Conservation (phyloP, 2,113 vertebrate genomes). For the Microtus ochrogaster region DNA sequence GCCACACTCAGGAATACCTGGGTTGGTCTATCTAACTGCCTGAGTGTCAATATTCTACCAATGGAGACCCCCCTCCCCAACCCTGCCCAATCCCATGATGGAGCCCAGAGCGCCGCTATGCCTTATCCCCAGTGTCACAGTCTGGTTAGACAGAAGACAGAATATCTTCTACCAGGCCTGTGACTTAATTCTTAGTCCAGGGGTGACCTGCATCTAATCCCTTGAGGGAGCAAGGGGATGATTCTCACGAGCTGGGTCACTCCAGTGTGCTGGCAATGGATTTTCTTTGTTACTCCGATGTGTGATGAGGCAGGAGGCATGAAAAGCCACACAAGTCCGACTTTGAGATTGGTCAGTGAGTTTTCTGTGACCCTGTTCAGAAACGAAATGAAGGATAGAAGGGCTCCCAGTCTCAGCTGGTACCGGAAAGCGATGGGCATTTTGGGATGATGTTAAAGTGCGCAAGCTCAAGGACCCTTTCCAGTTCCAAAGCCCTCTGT, state of each 20-base stretch:
- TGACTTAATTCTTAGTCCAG: not conserved
- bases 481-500: not conserved
- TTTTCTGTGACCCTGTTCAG: not conserved
- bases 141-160: not conserved
- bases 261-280: accelerated
- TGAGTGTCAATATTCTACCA: not conserved
- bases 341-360: accelerated
- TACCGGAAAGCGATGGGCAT: accelerated
- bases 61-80: not conserved
- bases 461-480: too few species aligned
- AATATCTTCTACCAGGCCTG: not conserved
- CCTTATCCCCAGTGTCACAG: not conserved
- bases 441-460: not conserved
- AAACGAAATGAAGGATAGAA: not conserved
- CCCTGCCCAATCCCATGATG: not conserved
- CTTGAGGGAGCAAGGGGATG: accelerated
- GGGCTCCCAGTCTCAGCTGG: accelerated
- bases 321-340: not conserved
- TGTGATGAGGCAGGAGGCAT: too few species aligned
- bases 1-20: not conserved
- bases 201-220: not conserved
- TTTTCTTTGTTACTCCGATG: accelerated
- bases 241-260: not conserved
- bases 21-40: not conserved
- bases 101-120: not conserved